Evolutionary conservation across 2,797 vertebrate genomes (phyloP).

Genomic region (Alcedo atthis): DNA sequence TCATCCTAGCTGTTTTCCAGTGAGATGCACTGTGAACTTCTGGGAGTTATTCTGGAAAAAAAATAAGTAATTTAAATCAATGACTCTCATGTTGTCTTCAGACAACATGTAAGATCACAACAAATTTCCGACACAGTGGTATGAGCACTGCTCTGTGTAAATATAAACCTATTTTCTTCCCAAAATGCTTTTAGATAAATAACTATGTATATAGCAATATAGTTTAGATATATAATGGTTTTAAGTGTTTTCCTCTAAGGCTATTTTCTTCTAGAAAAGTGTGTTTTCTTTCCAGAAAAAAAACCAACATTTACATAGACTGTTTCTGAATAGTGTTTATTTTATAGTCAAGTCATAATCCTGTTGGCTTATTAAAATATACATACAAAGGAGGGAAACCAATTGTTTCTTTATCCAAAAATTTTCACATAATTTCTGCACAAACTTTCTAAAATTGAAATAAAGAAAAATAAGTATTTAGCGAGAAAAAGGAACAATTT

Average conservation of each 20-base stretch:
- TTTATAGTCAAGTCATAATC: not conserved
- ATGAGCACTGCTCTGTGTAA: not conserved
- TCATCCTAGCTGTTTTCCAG: not conserved
- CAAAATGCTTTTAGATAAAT: not conserved
- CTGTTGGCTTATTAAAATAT: not conserved
- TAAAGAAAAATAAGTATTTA: not conserved
- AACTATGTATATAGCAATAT: not conserved
- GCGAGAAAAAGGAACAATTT: not conserved
- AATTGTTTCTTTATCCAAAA: not conserved
- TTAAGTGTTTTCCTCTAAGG: not conserved
- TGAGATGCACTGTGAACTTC: not conserved
- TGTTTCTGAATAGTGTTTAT: not conserved
- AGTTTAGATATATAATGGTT: not conserved
- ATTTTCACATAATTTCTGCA: not conserved
- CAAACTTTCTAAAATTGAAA: not conserved
- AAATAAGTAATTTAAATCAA: not conserved
- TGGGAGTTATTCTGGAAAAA: not conserved
- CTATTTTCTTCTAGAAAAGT: no score
- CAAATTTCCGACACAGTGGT: not conserved
- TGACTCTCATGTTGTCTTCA: not conserved
- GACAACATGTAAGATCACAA: not conserved
- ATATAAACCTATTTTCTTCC: not conserved
- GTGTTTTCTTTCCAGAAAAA: not conserved
- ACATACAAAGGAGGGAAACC: not conserved
- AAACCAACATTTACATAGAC: not conserved